Evolutionary conservation across 2,797 vertebrate species (phyloP), one percentile per base, ranked within the genome.

Genomic region (Sebastes cheni): DNA sequence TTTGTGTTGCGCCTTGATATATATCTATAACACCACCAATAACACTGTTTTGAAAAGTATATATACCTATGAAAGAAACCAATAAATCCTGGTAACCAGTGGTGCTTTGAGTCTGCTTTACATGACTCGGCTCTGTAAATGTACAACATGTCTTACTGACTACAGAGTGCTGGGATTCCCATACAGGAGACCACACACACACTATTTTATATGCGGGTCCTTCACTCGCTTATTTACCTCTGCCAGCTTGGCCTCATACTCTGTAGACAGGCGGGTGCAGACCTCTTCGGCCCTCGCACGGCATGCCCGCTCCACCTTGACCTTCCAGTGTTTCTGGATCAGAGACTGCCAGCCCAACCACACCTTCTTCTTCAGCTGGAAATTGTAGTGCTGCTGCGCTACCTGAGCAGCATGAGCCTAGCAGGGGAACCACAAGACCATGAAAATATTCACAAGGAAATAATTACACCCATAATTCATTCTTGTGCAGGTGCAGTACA

Each of bases 221-320:
- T 50, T 65, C 30, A 29, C 2, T 34, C 2, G 0, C 8, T 58
- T 74, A 36, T 91, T 95, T 94, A 99, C 98, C 97, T 97, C 92
- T 32, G 95, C 90, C 85, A 98, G 85, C 91, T 93, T 97, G 72
- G 94, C 86, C 91, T 99, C 97, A 61, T 97, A 99, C 54, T 97
- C 96, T 27, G 93, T 86, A 56, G 97, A 97, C 72, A 99, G 93
- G 56, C 95, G 95, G 75, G 95, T 32, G 85, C 98, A 99, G 74
- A 99, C 94, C 79, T 98, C 96, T 84, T 99, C 97, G 4, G 98
- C 97, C 80, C 95, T 95, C 36, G 95, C 89, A 2, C 96, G 98
- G 72, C 97, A 99, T 1, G 97, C 98, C 79, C 86, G 93, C 88
- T 98, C 96, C 80, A 98, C 92, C 66, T 94, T 95, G 2, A 97